These are phyloP conservation scores for Acanthopagrus latus DNA, from an alignment of 2,797 vertebrate species.

Conservation along the genomic window DNA sequence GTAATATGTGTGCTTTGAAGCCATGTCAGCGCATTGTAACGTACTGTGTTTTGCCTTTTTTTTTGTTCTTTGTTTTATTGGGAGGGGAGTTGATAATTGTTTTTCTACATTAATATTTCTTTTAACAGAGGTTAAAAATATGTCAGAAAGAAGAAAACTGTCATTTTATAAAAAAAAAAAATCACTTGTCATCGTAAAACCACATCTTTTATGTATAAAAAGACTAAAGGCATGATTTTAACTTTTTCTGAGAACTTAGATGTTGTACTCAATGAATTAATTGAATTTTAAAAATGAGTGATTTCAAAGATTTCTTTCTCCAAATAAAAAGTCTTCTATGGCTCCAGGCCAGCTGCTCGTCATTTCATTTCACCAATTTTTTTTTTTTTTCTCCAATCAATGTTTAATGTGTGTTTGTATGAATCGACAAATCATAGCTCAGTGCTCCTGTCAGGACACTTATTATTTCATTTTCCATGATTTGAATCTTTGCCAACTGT, in stretches of 20 bases:
- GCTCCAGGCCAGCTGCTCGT: slow-evolving; percentile 57
- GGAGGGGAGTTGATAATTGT: slow-evolving; percentile 67
- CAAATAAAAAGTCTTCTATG: slow-evolving; percentile 83
- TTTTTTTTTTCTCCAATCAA: background rate
- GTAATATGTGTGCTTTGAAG: slow-evolving; percentile 82
- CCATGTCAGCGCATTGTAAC: slow-evolving; percentile 82
- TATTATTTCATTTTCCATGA: no score
- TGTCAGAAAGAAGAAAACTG: slow-evolving; percentile 70
- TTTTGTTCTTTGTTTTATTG: slow-evolving; percentile 51
- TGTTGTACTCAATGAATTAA: slow-evolving; percentile 82
- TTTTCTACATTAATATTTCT: slow-evolving; percentile 81
- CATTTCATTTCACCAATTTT: background rate
- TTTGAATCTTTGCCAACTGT: no score
- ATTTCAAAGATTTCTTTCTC: slow-evolving; percentile 84
- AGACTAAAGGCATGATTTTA: slow-evolving; percentile 85
- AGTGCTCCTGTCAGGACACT: background rate
- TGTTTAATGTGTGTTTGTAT: background rate
- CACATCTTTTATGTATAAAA: slow-evolving; percentile 82
- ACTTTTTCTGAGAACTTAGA: slow-evolving; percentile 83
- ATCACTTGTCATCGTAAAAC: slow-evolving; percentile 74
- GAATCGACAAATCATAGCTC: no score
- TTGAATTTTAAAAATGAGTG: slow-evolving; percentile 82
- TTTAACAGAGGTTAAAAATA: slow-evolving; percentile 77
- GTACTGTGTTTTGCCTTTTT: slow-evolving; percentile 80
- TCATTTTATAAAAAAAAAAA: slow-evolving; percentile 77